These are phyloP conservation scores for Chloromyia formosa DNA, from an alignment of 2,888 invertebrate genomes.

Conservation along the genomic window DNA sequence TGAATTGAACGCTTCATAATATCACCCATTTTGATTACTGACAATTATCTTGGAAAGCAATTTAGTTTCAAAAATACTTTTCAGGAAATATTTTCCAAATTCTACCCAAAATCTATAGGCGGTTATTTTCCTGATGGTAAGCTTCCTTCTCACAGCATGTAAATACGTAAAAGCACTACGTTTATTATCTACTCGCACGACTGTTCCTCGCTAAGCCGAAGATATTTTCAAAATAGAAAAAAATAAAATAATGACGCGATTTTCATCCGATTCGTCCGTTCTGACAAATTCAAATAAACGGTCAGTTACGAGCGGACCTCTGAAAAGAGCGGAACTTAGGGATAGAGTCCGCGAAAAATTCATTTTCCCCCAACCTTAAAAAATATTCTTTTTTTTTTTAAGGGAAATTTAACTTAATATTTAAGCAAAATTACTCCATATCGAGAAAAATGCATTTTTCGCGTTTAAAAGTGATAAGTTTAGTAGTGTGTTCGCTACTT, in stretches of 20 bases:
- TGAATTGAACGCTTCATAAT: too few relatives aligned
- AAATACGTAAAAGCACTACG: too few relatives aligned
- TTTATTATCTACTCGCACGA: too few relatives aligned
- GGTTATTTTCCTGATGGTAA: too few relatives aligned
- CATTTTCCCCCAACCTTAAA: constrained; percentile 48
- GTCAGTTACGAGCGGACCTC: constrained; percentile 66
- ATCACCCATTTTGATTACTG: too few relatives aligned
- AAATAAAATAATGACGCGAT: constrained; percentile 16
- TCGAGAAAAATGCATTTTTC: constrained; percentile 59
- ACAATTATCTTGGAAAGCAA: too few relatives aligned
- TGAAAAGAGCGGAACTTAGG: constrained; percentile 64
- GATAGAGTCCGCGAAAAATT: constrained; percentile 63
- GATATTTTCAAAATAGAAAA: constrained; percentile 27
- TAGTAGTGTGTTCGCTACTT: constrained; percentile 62
- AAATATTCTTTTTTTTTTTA: constrained; percentile 45
- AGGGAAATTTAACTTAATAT: constrained; percentile 43
- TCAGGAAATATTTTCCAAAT: too few relatives aligned
- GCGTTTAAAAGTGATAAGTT: constrained; percentile 63
- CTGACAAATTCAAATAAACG: constrained; percentile 51
- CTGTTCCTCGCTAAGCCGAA: neutral
- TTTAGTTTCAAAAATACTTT: too few relatives aligned
- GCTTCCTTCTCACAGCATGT: too few relatives aligned
- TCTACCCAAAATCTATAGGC: too few relatives aligned
- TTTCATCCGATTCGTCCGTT: constrained; percentile 43
- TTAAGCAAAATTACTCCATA: constrained; percentile 33